Evolutionary conservation across 2,113 vertebrate genomes (phyloP).

Genomic region (Neoarius graeffei): DNA sequence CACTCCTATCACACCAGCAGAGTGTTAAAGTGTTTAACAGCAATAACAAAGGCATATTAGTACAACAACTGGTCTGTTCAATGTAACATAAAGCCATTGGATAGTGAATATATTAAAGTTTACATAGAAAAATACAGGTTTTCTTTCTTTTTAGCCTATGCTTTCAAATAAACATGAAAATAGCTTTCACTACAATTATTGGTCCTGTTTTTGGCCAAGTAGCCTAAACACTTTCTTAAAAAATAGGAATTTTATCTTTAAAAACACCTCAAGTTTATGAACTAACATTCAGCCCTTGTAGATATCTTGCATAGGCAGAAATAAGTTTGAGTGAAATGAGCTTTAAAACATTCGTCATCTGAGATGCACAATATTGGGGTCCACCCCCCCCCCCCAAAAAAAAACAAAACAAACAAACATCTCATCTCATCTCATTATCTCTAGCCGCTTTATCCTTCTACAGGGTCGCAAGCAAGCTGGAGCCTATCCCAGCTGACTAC

Average conservation of each 20-base stretch:
- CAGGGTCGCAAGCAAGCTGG: too few species aligned
- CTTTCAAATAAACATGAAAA: slow-evolving; percentile 5
- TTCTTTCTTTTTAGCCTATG: not conserved
- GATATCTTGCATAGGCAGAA: slow-evolving; percentile 18
- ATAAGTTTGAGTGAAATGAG: not conserved
- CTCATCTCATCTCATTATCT: too few species aligned
- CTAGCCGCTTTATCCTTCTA: too few species aligned
- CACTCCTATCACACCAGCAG: not conserved
- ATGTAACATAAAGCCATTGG: slow-evolving; percentile 6
- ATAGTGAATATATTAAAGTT: slow-evolving; percentile 55
- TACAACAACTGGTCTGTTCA: not conserved
- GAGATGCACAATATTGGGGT: not conserved
- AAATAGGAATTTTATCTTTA: not conserved
- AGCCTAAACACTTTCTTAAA: not conserved
- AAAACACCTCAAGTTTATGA: slow-evolving; percentile 13
- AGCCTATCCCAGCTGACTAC: too few species aligned
- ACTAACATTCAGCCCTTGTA: not conserved
- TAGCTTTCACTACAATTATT: not conserved
- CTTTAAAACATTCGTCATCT: not conserved
- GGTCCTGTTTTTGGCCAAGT: not conserved
- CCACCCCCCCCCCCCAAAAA: not conserved
- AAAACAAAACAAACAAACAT: not conserved
- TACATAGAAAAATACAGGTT: slow-evolving; percentile 49
- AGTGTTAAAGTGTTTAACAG: not conserved
- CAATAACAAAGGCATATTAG: not conserved